Conservation (phyloP, 2,113 vertebrate species). For the Cariama cristata region DNA sequence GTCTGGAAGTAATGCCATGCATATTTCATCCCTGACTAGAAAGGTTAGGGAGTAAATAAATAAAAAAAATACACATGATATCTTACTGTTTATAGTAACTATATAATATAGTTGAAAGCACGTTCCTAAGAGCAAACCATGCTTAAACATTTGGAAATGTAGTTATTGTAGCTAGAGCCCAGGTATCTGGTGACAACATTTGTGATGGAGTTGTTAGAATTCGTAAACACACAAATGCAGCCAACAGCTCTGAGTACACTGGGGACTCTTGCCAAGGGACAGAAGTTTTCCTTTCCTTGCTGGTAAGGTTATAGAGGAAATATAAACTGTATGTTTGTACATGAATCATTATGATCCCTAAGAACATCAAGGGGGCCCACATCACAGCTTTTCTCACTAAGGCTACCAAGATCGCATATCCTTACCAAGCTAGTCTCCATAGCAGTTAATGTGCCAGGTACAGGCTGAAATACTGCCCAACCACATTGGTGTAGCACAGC, state of each 20-base stretch:
- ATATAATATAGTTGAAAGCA: neutral
- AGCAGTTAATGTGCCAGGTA: neutral
- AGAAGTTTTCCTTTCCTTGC: slow-evolving; percentile 47
- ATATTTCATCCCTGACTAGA: neutral
- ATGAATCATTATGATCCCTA: slow-evolving; percentile 25
- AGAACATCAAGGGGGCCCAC: neutral
- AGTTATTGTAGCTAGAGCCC: slow-evolving; percentile 29
- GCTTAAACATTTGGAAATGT: slow-evolving; percentile 36
- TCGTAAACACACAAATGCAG: slow-evolving; percentile 34
- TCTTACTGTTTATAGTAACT: neutral
- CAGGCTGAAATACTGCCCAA: neutral
- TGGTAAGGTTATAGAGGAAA: slow-evolving; percentile 37
- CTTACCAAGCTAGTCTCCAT: neutral
- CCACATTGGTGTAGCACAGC: neutral
- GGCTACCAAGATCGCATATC: neutral
- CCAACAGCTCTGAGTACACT: slow-evolving; percentile 32
- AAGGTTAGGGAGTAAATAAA: neutral
- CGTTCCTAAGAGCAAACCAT: neutral
- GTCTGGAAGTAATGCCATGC: neutral
- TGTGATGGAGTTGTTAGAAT: neutral
- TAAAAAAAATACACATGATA: neutral
- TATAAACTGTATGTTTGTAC: slow-evolving; percentile 6
- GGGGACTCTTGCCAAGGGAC: slow-evolving; percentile 18
- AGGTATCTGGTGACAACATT: slow-evolving; percentile 53
- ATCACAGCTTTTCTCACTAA: neutral